Conservation (phyloP, 2,888 invertebrate species). For the Pyrrhia umbra region DNA sequence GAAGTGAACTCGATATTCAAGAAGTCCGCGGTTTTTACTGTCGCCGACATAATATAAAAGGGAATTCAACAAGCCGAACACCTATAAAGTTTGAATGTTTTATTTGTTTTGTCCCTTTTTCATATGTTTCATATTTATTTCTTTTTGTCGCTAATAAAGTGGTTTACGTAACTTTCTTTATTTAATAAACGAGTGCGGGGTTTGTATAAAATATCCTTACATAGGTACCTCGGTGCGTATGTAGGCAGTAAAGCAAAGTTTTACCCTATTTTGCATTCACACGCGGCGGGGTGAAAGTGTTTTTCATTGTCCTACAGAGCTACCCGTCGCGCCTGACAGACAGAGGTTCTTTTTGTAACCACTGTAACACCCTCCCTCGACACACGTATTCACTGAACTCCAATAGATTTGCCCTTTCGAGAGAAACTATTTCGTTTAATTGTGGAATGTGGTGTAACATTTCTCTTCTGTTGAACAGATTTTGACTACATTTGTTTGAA, state of each 20-base stretch:
- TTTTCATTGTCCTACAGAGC: conserved; percentile 82
- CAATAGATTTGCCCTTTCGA: conserved; percentile 66
- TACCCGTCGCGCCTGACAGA: conserved; percentile 75
- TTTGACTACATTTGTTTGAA: conserved; percentile 23
- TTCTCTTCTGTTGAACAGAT: conserved; percentile 21
- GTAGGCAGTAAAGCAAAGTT: conserved; percentile 64
- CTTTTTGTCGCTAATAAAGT: conserved; percentile 59
- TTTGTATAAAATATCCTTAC: conserved; percentile 71
- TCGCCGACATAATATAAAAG: conserved; percentile 46
- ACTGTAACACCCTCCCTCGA: conserved; percentile 61
- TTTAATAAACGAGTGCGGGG: conserved; percentile 74
- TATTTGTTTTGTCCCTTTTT: conserved; percentile 56
- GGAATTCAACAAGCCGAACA: conserved; percentile 45
- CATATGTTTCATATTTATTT: conserved; percentile 57
- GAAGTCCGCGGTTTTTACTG: conserved; percentile 5
- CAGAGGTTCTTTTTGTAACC: conserved; percentile 77
- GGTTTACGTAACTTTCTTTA: conserved; percentile 69
- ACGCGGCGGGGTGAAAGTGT: conserved; percentile 81
- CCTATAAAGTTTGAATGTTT: conserved; percentile 50
- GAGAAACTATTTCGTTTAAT: conserved; percentile 55
- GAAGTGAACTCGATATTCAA: conserved; percentile 40
- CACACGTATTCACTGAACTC: conserved; percentile 67
- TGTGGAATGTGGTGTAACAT: conserved; percentile 47
- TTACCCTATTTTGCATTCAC: conserved; percentile 83
- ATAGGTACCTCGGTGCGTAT: conserved; percentile 71